phyloP scores from a whole-genome alignment of 2,888 invertebrate species.

The Hartigia nigra region DNA sequence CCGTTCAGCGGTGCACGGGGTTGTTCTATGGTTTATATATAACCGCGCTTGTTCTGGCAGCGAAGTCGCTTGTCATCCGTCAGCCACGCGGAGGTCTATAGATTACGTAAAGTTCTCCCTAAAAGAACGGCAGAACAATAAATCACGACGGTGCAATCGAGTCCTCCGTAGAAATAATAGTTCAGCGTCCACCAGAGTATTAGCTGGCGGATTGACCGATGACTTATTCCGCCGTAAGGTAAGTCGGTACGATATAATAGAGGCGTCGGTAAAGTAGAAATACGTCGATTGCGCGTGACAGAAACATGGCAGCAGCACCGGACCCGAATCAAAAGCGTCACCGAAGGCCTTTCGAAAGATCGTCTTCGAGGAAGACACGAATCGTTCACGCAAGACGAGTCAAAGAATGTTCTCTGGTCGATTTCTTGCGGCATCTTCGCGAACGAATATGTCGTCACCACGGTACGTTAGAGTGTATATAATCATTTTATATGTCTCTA shows the following conservation, averaged over 20 bases:
- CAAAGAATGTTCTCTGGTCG: background rate
- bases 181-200: slow-evolving; percentile 17
- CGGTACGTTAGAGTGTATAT: background rate
- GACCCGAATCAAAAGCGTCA: slow-evolving; percentile 12
- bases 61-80: slow-evolving; percentile 55
- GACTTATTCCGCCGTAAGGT: background rate
- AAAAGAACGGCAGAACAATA: background rate
- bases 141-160: slow-evolving; percentile 26
- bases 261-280: background rate
- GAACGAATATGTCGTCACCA: background rate
- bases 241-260: slow-evolving; percentile 19
- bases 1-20: background rate
- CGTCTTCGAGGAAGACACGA: slow-evolving; percentile 22
- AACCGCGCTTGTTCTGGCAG: slow-evolving; percentile 43
- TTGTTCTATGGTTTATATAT: slow-evolving; percentile 2
- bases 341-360: slow-evolving; percentile 9
- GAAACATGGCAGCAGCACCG: slow-evolving; percentile 17
- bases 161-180: slow-evolving; percentile 36
- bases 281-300: background rate
- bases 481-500: background rate
- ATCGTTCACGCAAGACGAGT: background rate
- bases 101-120: slow-evolving; percentile 50
- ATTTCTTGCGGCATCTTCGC: background rate
- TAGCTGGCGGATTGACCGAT: background rate
- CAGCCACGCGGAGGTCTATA: slow-evolving; percentile 52